Evolutionary conservation across 2,888 invertebrate species (phyloP), one percentile per base, ranked within the genome.

Genomic region (Drosophila birchii): DNA sequence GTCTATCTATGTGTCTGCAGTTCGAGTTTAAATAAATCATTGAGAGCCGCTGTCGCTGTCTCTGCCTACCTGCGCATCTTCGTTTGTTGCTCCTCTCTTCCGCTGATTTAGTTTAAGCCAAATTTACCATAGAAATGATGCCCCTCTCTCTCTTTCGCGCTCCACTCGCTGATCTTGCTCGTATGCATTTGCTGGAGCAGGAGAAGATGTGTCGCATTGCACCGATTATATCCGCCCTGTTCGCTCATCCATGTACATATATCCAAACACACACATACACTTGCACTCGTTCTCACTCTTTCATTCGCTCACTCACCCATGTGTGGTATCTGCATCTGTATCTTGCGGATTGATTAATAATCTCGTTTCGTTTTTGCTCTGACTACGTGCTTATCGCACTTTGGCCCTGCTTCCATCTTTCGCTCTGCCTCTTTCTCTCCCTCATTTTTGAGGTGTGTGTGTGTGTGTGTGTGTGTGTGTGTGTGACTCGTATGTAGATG

Each of bases 341-440:
- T 85, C 84, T 87, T 87, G 77, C 77, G 81, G 87, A 84, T 84
- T 84, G 84, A 84, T 84, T 84, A 84, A 84, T 84, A 84, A 84
- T 84, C 87, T 84, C 86, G 87, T 84, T 82, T 70, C 70, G 55
- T 86, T 82, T 84, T 76, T 79, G 80, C 86, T 73, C 75, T 45
- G 74, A 58, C 78, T 87, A 85, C 84, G 84, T 87, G 87, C 87
- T 87, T 84, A 84, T 84, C 88, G 79, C 78, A 84, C 81, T 87
- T 84, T 84, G 80, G 57, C 74, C 74, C 69, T 85, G 64, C 78
- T 87, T 85, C 79, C 79, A 84, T 84, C 75, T 75, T 75, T 74
- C 69, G 61, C 57, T 57, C 39, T 51, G 38, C 39, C 66, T 57
- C 56, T 43, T 39, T 18, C 55, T 39, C 64, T 39, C 47, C 39